These are phyloP conservation scores for Leptopilina boulardi DNA, from an alignment of 1,140 invertebrate genomes.

Conservation along the genomic window DNA sequence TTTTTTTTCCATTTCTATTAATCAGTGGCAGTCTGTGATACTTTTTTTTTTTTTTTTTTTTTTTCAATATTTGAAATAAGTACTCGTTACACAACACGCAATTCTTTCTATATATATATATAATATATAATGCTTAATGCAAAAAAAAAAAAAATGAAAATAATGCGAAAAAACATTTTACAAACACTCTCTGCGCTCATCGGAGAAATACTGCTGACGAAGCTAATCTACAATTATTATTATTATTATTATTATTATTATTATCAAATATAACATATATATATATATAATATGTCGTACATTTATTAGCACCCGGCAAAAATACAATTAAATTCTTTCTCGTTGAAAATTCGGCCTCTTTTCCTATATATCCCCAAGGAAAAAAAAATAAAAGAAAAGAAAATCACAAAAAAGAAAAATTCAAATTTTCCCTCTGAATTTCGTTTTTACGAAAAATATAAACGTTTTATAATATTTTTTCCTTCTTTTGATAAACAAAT, in stretches of 20 bases:
- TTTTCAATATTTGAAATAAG: slow-evolving; percentile 7
- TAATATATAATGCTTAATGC: background rate
- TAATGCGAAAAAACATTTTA: background rate
- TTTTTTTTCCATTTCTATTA: background rate
- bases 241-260: too few relatives aligned
- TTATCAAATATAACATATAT: slow-evolving; percentile 27
- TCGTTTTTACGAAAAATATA: too few relatives aligned
- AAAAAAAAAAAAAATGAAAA: too few relatives aligned
- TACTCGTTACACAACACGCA: slow-evolving; percentile 30
- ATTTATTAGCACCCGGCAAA: slow-evolving; percentile 25
- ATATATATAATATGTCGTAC: too few relatives aligned
- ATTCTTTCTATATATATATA: background rate
- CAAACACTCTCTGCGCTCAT: slow-evolving; percentile 15
- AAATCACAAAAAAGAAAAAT: background rate
- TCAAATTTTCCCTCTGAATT: too few relatives aligned
- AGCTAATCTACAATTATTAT: slow-evolving; percentile 30
- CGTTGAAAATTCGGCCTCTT: background rate
- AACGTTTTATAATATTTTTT: too few relatives aligned
- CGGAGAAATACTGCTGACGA: slow-evolving; percentile 21
- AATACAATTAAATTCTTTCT: background rate
- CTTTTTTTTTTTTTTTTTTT: background rate
- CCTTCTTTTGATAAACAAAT: too few relatives aligned
- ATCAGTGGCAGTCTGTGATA: slow-evolving; percentile 4
- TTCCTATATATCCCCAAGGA: too few relatives aligned
- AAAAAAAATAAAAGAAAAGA: background rate